Evolutionary conservation across 1,140 invertebrate species (phyloP), one percentile per base, ranked within the genome.

Genomic region (Rhyzopertha dominica): DNA sequence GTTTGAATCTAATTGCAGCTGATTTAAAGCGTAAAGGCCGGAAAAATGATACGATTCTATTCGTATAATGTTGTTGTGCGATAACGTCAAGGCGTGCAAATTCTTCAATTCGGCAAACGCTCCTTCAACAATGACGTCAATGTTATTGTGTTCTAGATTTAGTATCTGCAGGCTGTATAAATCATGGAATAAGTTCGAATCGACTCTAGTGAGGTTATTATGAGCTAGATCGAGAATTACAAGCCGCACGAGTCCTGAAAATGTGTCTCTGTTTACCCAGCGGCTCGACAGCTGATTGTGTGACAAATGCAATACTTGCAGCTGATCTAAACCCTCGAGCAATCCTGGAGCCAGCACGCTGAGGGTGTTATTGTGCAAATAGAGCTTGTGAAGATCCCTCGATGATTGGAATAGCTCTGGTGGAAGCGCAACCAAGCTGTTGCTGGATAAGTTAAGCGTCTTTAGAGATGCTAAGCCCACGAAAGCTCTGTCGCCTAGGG

Each of bases 321-420:
- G 70, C 54, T 87, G 78, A 46, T 83, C 79, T 43, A 94, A 72
- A 10, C 80, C 78, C 51, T 82, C 80, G 49, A 92, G 76, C 10
- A 90, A 59, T 2, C 85, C 84, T 1, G 85, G 83, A 3, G 84
- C 83, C 12, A 90, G 68, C 3, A 84, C 79, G 53, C 77, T 77
- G 41, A 92, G 67, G 1, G 84, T 82, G 63, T 92, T 90, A 58
- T 90, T 90, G 56, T 82, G 82, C 8, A 91, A 67, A 55, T 88
- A 75, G 28, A 92, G 72, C 58, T 85, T 78, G 25, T 77, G 72
- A 4, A 91, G 59, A 24, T 82, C 76, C 36, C 74, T 74, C 3
- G 79, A 78, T 25, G 77, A 76, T 46, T 78, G 74, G 63, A 89
- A 87, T 35, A 88, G 59, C 62, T 83, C 82, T 1, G 83, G 81